Percentiles rank a stretch among this genome's conserved stretches.
These are phyloP conservation scores for Lethocerus indicus DNA, from an alignment of 1,140 invertebrate genomes.

Conservation along the genomic window DNA sequence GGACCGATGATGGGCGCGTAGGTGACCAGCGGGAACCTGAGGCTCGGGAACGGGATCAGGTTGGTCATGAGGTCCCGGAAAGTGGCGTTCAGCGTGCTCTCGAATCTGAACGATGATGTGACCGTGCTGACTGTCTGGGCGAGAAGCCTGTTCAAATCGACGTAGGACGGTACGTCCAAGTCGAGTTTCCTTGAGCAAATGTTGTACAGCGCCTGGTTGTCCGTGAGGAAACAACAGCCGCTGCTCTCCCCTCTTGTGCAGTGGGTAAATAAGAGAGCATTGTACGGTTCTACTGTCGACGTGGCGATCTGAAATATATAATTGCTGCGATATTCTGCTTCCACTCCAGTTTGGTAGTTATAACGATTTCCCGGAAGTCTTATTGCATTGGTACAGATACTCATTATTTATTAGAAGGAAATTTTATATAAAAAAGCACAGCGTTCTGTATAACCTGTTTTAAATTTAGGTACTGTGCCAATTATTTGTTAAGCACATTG, in stretches of 20 bases:
- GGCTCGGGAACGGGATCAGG: constrained; percentile 34
- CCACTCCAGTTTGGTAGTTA: too few relatives aligned
- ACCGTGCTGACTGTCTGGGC: constrained; percentile 37
- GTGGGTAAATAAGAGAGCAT: constrained; percentile 42
- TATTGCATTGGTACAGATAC: too few relatives aligned
- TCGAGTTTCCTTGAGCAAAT: constrained; percentile 32
- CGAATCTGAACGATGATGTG: constrained; percentile 41
- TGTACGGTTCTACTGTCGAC: constrained; percentile 49
- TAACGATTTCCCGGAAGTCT: too few relatives aligned
- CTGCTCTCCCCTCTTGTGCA: constrained; percentile 53
- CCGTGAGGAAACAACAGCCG: constrained; percentile 70
- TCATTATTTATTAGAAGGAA: too few relatives aligned
- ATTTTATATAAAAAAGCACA: too few relatives aligned
- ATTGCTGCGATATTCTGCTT: too few relatives aligned
- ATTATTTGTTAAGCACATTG: too few relatives aligned
- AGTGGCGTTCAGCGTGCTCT: constrained; percentile 53
- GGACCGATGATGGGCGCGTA: constrained; percentile 32
- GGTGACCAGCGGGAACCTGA: constrained; percentile 33
- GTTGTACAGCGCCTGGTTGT: constrained; percentile 71
- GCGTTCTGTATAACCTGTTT: too few relatives aligned
- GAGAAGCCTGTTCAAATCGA: constrained; percentile 66
- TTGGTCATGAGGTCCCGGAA: constrained; percentile 50
- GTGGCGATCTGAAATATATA: constrained; percentile 24
- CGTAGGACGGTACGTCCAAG: constrained; percentile 40
- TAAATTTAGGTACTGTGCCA: too few relatives aligned